These are phyloP conservation scores for Cantharis nigra DNA, from an alignment of 2,888 invertebrate genomes.

Conservation along the genomic window DNA sequence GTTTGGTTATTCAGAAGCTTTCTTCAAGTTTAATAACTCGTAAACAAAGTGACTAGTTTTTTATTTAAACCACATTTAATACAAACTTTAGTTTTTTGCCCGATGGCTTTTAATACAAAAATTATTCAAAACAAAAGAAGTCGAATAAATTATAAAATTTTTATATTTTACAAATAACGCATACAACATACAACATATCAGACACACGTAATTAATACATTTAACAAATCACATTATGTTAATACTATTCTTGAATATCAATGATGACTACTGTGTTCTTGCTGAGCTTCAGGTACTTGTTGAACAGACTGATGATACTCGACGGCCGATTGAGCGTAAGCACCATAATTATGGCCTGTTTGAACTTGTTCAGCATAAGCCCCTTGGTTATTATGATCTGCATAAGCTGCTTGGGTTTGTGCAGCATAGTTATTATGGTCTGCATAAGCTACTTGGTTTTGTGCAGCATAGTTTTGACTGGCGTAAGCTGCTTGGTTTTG, in stretches of 20 bases:
- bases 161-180: neutral
- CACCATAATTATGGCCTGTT: neutral
- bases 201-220: neutral
- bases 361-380: neutral
- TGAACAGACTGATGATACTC: neutral
- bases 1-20: neutral
- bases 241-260: neutral
- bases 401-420: neutral
- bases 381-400: neutral
- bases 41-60: neutral
- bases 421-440: neutral
- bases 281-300: neutral
- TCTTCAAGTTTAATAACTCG: neutral
- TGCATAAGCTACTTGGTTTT: neutral
- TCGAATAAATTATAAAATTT: neutral
- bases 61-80: neutral
- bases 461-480: neutral
- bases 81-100: too few relatives aligned
- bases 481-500: neutral
- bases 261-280: neutral
- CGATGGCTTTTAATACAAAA: neutral
- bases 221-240: neutral
- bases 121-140: neutral
- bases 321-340: neutral
- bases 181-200: neutral